Base-by-base conservation (phyloP, 2,113 vertebrate genomes). In the Mormoops blainvillei region DNA sequence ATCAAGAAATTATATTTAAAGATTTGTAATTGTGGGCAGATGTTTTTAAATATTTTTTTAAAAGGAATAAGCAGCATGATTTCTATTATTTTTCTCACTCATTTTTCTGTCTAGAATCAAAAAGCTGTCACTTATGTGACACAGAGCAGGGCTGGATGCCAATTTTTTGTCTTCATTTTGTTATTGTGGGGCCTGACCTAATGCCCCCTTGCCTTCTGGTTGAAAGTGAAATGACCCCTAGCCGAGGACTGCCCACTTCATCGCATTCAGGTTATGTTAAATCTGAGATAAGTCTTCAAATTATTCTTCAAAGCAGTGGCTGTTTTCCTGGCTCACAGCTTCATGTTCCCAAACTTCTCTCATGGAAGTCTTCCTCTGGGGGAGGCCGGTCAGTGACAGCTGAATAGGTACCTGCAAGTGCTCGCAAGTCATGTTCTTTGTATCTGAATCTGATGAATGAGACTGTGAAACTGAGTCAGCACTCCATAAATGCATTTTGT, bases 351-450 rank as follows among this genome's bases (percentile, higher is more conserved):
- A 5, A 10, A 3, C 7, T 36, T 2, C 71, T 63, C 70, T 18
- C 18, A 1, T 1, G 20, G 12, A 18, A 28, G 63, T 45, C 63
- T 26, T 38, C 2, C n/a, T 43, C 43, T 8, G 15, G 12, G 7
- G 13, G 48, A 12, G 24, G 20, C 0, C 1, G 41, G 31, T 26
- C 74, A 45, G 4, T 6, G 31, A 36, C 2, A 28, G 5, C 4
- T 11, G 45, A 28, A n/a, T 0, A 19, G 11, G 26, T 2, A 8
- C 61, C 19, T 19, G 14, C 14, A 9, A 12, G 41, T 0, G 0
- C 11, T 43, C 68, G 5, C 22, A 61, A 15, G 9, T n/a, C 38
- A 0, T 0, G 12, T 9, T n/a, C 4, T 45, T 26, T 24, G n/a
- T 9, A 2, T 5, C 0, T 2, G 8, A 7, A 41, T 68, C 41